A percentile compares a stretch with the other conserved stretches of the same genome.
phyloP scores from a whole-genome alignment of 2,888 invertebrate genomes.

The Rosalia funebris region DNA sequence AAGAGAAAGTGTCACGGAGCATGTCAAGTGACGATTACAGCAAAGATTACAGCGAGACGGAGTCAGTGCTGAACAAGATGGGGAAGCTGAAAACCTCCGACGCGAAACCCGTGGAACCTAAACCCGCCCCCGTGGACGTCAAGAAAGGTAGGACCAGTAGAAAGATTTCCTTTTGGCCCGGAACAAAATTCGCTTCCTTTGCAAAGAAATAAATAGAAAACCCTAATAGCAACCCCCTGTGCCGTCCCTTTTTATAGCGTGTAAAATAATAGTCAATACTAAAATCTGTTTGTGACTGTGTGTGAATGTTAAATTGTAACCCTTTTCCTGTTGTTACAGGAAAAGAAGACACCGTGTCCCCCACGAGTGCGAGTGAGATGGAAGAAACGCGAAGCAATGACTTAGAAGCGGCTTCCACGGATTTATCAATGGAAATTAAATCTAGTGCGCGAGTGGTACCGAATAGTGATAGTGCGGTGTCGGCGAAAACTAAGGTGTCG shows the following conservation, averaged over 20 bases:
- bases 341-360: slow-evolving; percentile 49
- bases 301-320: slow-evolving; percentile 25
- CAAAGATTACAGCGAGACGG: slow-evolving; percentile 62
- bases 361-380: slow-evolving; percentile 34
- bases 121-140: slow-evolving; percentile 18
- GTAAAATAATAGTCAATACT: slow-evolving; percentile 39
- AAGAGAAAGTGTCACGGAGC: slow-evolving; percentile 46
- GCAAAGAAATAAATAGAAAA: slow-evolving; percentile 48
- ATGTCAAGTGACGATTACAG: slow-evolving; percentile 59
- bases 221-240: slow-evolving; percentile 37
- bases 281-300: slow-evolving; percentile 45
- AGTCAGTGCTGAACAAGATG: slow-evolving; percentile 59
- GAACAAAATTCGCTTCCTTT: slow-evolving; percentile 69
- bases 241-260: slow-evolving; percentile 47
- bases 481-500: too few relatives aligned
- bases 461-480: slow-evolving; percentile 40
- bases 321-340: slow-evolving; percentile 57
- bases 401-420: too few relatives aligned
- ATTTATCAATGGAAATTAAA: slow-evolving; percentile 44
- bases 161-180: slow-evolving; percentile 80
- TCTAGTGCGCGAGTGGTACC: slow-evolving; percentile 34
- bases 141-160: slow-evolving; percentile 76
- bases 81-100: slow-evolving; percentile 55
- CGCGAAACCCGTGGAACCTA: slow-evolving; percentile 20
- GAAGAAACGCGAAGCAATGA: slow-evolving; percentile 17